These are phyloP conservation scores for Cricetomys ansorgei DNA, from an alignment of 2,113 vertebrate genomes.

Conservation along the genomic window DNA sequence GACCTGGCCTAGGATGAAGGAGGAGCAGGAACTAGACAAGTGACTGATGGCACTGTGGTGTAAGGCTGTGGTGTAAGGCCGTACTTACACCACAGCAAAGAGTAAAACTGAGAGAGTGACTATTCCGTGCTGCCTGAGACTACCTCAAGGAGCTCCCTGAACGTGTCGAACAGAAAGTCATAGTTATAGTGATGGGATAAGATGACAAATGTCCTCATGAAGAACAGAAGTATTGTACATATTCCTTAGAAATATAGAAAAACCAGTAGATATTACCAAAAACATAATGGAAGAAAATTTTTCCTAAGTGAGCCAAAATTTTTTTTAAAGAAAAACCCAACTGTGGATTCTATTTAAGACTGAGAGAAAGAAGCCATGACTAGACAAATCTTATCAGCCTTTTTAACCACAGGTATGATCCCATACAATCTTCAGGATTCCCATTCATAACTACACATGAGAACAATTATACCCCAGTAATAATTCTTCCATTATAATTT, in stretches of 20 bases:
- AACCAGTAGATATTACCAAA: neutral
- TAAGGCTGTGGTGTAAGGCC: neutral
- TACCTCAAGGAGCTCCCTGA: neutral
- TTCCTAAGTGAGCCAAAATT: neutral
- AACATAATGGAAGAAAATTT: conserved; percentile 4
- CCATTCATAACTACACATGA: neutral
- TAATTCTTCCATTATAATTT: neutral
- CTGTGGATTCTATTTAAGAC: neutral
- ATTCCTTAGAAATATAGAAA: neutral
- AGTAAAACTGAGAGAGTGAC: neutral
- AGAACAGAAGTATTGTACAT: neutral
- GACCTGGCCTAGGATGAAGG: neutral
- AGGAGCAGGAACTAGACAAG: neutral
- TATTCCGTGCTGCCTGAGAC: neutral
- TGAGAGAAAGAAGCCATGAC: neutral
- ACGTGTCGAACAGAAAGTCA: neutral
- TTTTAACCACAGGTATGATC: neutral
- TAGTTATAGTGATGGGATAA: neutral
- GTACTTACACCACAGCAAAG: neutral
- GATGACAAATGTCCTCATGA: neutral
- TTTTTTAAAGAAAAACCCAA: neutral
- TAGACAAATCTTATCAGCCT: neutral
- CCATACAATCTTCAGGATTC: neutral
- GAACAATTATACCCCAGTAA: neutral
- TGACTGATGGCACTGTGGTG: neutral